Evolutionary conservation across 2,797 vertebrate genomes (phyloP).

Genomic region (Ctenosaura bakeri): DNA sequence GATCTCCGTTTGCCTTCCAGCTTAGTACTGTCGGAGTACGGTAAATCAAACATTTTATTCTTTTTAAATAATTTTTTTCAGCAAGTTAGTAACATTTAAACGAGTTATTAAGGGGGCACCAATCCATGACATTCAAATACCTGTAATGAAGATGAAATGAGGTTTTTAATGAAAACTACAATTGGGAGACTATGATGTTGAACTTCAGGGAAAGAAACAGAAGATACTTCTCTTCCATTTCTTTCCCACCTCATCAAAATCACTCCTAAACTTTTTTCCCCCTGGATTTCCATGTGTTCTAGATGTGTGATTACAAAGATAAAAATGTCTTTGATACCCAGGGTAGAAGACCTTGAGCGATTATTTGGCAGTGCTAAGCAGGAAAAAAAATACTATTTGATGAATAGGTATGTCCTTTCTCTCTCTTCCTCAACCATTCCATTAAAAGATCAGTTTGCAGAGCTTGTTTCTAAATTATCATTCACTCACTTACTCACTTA

Average conservation of each 20-base stretch:
- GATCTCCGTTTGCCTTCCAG: not conserved
- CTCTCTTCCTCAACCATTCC: not conserved
- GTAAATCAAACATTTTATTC: conserved; percentile 17
- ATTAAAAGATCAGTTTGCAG: not conserved
- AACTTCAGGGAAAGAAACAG: not conserved
- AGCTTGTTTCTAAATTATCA: not conserved
- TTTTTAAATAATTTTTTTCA: conserved; percentile 33
- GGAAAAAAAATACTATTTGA: not conserved
- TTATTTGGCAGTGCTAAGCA: not conserved
- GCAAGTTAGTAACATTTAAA: conserved; percentile 52
- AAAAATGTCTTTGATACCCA: not conserved
- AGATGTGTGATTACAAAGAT: not conserved
- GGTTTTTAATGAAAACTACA: not conserved
- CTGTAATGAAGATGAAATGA: not conserved
- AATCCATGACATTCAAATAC: not conserved
- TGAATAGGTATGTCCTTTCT: too few species aligned
- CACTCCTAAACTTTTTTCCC: not conserved
- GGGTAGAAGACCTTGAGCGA: not conserved
- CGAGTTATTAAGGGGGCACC: conserved; percentile 9
- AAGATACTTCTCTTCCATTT: too few species aligned
- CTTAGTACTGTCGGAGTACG: not conserved
- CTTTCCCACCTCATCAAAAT: too few species aligned
- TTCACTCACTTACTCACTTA: too few species aligned
- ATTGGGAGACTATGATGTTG: not conserved
- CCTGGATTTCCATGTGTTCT: not conserved